phyloP scores from a whole-genome alignment of 2,888 invertebrate genomes.

The Drosophila dives region DNA sequence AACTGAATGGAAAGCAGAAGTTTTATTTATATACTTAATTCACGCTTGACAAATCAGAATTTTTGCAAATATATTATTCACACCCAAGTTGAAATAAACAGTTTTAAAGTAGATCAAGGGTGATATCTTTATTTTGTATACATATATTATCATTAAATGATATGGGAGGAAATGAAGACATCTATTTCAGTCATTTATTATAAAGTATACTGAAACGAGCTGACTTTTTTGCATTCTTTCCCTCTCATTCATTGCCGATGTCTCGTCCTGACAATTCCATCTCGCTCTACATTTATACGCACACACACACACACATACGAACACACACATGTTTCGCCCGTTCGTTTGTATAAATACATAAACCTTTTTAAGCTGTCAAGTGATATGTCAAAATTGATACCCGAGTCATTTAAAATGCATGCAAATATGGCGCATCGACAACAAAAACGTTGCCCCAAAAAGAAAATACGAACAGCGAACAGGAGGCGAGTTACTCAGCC shows the following conservation, averaged over 20 bases:
- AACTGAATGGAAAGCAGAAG: background rate
- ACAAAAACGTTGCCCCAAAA: slow-evolving; percentile 41
- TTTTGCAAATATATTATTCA: background rate
- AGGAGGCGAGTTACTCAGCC: slow-evolving; percentile 49
- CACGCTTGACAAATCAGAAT: background rate
- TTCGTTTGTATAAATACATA: slow-evolving; percentile 78
- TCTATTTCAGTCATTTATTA: background rate
- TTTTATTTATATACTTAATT: background rate
- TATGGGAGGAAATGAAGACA: background rate
- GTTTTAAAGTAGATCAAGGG: background rate
- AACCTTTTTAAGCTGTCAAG: slow-evolving; percentile 82
- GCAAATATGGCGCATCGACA: slow-evolving; percentile 73
- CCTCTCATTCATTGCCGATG: background rate
- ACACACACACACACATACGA: slow-evolving; percentile 17
- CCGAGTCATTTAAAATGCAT: slow-evolving; percentile 81
- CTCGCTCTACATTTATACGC: slow-evolving; percentile 15
- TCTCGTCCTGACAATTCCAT: slow-evolving; percentile 2
- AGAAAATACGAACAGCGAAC: slow-evolving; percentile 6
- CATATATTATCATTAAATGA: background rate
- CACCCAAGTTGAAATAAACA: background rate
- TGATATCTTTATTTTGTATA: background rate
- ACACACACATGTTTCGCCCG: slow-evolving; percentile 31
- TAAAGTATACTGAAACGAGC: slow-evolving; percentile 1
- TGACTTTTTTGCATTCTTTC: background rate
- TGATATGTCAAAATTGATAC: slow-evolving; percentile 81